A percentile compares a stretch with the other conserved stretches of the same genome.
Conservation (phyloP, 2,113 vertebrate species). For the Thermophis baileyi region DNA sequence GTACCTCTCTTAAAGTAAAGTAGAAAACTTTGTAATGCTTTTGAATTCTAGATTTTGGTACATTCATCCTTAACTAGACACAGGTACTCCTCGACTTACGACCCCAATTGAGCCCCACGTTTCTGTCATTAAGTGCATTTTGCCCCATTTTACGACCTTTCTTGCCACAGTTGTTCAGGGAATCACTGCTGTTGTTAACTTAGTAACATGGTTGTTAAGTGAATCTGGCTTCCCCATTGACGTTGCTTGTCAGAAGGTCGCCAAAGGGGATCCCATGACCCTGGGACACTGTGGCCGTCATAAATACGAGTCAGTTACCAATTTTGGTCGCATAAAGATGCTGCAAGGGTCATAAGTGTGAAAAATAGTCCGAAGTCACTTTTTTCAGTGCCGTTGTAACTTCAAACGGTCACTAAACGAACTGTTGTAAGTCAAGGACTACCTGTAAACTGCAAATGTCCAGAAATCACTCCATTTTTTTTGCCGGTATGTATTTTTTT, state of each 20-base stretch:
- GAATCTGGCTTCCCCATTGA: too few species aligned
- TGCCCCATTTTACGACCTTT: too few species aligned
- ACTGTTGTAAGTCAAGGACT: neutral
- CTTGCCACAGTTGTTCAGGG: too few species aligned
- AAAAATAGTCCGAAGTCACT: neutral
- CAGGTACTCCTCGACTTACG: neutral
- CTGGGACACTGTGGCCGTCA: too few species aligned
- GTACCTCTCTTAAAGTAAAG: too few species aligned
- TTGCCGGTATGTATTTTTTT: neutral
- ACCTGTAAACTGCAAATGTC: neutral
- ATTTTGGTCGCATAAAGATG: rapidly evolving
- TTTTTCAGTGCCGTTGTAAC: neutral
- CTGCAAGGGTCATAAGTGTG: neutral
- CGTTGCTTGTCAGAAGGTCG: too few species aligned
- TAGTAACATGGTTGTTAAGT: too few species aligned
- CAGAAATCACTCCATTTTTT: neutral
- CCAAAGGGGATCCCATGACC: too few species aligned
- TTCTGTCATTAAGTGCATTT: too few species aligned
- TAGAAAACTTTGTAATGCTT: neutral
- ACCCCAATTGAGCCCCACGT: too few species aligned
- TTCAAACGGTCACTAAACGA: neutral
- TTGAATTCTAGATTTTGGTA: neutral
- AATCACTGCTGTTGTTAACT: too few species aligned
- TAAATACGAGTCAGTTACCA: neutral
- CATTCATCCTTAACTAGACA: neutral